These are phyloP conservation scores for Lathamus discolor DNA, from an alignment of 2,113 vertebrate species.

Conservation along the genomic window DNA sequence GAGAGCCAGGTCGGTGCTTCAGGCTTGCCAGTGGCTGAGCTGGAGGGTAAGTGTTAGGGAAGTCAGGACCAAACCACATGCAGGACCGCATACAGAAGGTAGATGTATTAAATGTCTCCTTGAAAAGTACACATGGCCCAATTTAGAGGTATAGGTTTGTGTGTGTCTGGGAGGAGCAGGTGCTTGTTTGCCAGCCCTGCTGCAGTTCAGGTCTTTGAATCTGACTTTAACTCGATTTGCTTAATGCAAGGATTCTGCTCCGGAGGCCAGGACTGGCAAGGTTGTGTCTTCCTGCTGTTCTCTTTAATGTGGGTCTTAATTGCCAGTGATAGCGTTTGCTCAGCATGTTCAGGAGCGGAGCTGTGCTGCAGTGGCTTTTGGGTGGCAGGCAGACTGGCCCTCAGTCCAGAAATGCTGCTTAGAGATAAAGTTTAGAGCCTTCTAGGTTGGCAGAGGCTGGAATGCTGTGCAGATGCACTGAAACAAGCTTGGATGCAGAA, in stretches of 20 bases:
- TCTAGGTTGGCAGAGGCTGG: background rate
- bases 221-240: background rate
- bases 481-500: background rate
- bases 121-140: background rate
- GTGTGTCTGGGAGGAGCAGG: background rate
- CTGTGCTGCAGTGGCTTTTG: background rate
- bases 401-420: background rate
- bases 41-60: background rate
- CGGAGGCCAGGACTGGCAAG: background rate
- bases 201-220: background rate
- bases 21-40: background rate
- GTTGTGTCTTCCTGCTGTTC: background rate
- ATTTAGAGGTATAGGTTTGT: background rate
- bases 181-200: background rate
- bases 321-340: fast-evolving
- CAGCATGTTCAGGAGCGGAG: background rate
- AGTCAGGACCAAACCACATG: background rate
- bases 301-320: background rate
- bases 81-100: background rate
- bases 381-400: background rate
- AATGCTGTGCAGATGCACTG: background rate
- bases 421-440: background rate
- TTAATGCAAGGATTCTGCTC: background rate
- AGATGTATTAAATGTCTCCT: background rate
- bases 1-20: background rate